Evolutionary conservation across 2,888 invertebrate genomes (phyloP).

Genomic region (Cryptus viduatorius): DNA sequence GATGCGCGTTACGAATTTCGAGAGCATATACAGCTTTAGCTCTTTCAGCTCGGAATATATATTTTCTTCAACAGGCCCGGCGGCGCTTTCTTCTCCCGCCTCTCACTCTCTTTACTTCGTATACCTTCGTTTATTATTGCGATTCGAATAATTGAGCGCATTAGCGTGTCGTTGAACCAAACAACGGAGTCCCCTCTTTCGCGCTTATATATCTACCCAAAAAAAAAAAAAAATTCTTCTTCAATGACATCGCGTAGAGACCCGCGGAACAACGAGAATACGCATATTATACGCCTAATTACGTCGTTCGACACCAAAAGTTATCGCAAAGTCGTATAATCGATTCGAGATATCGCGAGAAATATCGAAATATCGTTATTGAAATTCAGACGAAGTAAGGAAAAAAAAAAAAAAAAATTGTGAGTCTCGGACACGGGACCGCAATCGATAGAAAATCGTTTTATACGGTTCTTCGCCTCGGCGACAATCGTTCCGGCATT

Average conservation of each 20-base stretch:
- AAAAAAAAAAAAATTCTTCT: slow-evolving; percentile 43
- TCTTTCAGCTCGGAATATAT: slow-evolving; percentile 19
- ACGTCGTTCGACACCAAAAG: slow-evolving; percentile 38
- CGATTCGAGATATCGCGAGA: slow-evolving; percentile 57
- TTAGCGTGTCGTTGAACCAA: slow-evolving; percentile 61
- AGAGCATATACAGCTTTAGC: slow-evolving; percentile 19
- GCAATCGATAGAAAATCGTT: slow-evolving; percentile 49
- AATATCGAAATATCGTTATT: too few species aligned
- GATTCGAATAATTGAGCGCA: slow-evolving; percentile 43
- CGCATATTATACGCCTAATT: slow-evolving; percentile 20
- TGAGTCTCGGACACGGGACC: slow-evolving; percentile 36
- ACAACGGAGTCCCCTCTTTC: neutral
- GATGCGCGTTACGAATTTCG: slow-evolving; percentile 47
- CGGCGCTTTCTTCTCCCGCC: slow-evolving; percentile 14
- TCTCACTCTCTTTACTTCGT: neutral
- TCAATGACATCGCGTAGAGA: slow-evolving; percentile 14
- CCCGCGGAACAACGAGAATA: neutral
- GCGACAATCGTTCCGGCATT: slow-evolving; percentile 60
- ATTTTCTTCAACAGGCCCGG: slow-evolving; percentile 28
- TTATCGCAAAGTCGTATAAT: slow-evolving; percentile 56
- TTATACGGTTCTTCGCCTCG: slow-evolving; percentile 42
- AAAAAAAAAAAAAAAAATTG: slow-evolving; percentile 40
- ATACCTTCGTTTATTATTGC: slow-evolving; percentile 38
- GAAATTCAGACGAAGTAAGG: neutral
- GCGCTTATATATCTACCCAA: slow-evolving; percentile 18